phyloP scores from a whole-genome alignment of 2,797 vertebrate species.

The Crenuchus spilurus region DNA sequence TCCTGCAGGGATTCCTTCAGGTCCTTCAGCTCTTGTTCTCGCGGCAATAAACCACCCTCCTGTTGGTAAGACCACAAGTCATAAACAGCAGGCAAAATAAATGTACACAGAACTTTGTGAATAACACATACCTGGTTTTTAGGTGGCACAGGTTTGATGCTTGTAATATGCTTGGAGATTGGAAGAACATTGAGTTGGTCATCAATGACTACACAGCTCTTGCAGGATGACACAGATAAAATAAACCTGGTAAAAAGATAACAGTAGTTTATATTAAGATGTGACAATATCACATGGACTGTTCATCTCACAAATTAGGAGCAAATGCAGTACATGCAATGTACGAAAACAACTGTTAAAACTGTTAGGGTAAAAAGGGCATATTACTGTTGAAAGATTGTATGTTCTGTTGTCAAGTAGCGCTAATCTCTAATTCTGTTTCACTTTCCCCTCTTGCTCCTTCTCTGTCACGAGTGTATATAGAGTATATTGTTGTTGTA shows the following conservation, averaged over 20 bases:
- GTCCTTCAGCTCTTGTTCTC: conserved; percentile 87
- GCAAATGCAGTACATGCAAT: no score
- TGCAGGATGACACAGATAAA: conserved; percentile 91
- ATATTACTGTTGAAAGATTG: no score
- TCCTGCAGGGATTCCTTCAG: conserved; percentile 93
- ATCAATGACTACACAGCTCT: conserved; percentile 93
- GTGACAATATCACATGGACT: background rate
- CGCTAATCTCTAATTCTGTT: no score
- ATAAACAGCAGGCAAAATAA: background rate
- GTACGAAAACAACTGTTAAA: no score
- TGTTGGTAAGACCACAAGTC: conserved; percentile 44
- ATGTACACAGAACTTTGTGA: background rate
- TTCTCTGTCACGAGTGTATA: no score
- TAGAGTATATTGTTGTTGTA: no score
- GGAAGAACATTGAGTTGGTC: conserved; percentile 95
- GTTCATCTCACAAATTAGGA: background rate
- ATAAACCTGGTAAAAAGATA: conserved; percentile 83
- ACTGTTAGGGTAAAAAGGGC: no score
- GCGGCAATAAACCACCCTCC: conserved; percentile 83
- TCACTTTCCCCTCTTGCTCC: no score
- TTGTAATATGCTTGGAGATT: conserved; percentile 88
- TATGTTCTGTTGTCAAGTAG: no score
- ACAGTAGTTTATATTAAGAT: background rate
- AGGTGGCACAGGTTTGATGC: conserved; percentile 86
- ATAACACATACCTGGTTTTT: conserved; percentile 81